Evolutionary conservation across 1,140 invertebrate genomes (phyloP).

Genomic region (Trichomalopsis sarcophagae): DNA sequence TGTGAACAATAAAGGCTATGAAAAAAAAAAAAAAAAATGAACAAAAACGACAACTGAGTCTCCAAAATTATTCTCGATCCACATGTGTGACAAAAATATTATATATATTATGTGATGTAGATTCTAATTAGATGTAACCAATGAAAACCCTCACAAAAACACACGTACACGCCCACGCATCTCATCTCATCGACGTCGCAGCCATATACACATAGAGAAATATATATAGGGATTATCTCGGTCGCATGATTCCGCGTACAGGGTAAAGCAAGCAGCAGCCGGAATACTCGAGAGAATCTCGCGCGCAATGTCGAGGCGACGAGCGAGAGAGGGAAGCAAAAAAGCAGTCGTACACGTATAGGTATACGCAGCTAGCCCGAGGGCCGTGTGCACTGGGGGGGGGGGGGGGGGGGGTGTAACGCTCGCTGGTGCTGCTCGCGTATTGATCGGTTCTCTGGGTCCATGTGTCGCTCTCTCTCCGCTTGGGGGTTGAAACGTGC

Average conservation of each 20-base stretch:
- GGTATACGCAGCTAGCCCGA: neutral
- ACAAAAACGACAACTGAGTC: no score
- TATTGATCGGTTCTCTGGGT: constrained; percentile 46
- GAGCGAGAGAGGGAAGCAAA: neutral
- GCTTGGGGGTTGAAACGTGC: constrained; percentile 30
- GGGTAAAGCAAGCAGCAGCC: neutral
- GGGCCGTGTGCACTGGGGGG: no score
- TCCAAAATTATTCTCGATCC: no score
- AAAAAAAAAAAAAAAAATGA: no score
- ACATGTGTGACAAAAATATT: no score
- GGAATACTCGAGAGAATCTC: neutral
- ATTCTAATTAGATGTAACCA: no score
- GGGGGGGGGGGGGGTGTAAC: neutral
- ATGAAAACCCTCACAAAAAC: no score
- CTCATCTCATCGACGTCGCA: no score
- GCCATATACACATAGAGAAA: no score
- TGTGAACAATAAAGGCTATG: no score
- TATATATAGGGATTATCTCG: neutral
- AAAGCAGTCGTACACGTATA: neutral
- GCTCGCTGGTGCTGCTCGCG: constrained; percentile 9
- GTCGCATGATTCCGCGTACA: neutral
- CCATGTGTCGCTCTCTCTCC: constrained; percentile 36
- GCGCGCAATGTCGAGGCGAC: neutral
- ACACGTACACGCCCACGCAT: neutral
- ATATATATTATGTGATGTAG: no score